Evolutionary conservation across 2,797 vertebrate species (phyloP).

Genomic region (Allobates femoralis): DNA sequence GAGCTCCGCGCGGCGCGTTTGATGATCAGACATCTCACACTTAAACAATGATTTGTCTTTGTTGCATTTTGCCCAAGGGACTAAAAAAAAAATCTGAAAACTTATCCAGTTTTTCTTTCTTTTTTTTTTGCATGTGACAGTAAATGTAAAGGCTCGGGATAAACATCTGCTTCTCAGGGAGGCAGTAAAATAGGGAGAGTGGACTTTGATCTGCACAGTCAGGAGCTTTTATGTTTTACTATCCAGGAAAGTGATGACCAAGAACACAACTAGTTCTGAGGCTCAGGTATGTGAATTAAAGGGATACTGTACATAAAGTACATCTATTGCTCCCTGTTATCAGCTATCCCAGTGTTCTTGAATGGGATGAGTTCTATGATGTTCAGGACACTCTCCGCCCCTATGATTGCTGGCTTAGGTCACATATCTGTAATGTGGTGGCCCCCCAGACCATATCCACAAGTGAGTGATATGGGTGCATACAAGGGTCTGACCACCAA

Average conservation of each 20-base stretch:
- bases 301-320: no score
- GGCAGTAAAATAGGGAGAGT: background rate
- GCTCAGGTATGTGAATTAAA: background rate
- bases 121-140: constrained; percentile 9
- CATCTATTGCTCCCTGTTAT: background rate
- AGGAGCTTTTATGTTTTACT: background rate
- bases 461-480: background rate
- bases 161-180: constrained; percentile 41
- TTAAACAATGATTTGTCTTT: background rate
- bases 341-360: background rate
- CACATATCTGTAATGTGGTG: no score
- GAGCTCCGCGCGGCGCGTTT: background rate
- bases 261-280: background rate
- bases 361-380: no score
- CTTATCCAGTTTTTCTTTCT: background rate
- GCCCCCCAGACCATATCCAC: no score
- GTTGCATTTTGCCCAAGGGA: background rate
- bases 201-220: background rate
- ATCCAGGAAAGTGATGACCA: background rate
- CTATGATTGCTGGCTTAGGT: no score
- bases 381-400: no score
- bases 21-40: background rate
- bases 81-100: background rate
- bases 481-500: background rate
- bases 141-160: background rate